Percentiles rank a stretch among this genome's conserved stretches.
These are phyloP conservation scores for Chromoteleia sp. DNA, from an alignment of 2,888 invertebrate genomes.

Conservation along the genomic window DNA sequence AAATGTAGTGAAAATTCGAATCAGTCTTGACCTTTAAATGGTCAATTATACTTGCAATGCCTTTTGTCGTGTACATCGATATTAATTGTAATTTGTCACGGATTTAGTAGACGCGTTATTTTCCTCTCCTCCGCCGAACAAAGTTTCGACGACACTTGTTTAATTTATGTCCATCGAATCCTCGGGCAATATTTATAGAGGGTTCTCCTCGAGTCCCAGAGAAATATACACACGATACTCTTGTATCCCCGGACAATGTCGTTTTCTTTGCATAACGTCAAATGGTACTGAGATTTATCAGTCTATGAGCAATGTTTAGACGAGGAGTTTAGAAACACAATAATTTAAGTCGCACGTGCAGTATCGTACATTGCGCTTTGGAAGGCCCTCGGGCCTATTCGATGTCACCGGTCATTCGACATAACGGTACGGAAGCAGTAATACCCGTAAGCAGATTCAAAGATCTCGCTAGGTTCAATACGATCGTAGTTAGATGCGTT, in stretches of 20 bases:
- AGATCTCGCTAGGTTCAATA: slow-evolving; percentile 40
- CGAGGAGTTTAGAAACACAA: slow-evolving; percentile 54
- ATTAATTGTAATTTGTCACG: slow-evolving; percentile 43
- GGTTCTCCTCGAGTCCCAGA: slow-evolving; percentile 15
- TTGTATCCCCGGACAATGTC: slow-evolving; percentile 52
- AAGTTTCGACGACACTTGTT: slow-evolving; percentile 29
- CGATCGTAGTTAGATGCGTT: slow-evolving; percentile 43
- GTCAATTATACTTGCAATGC: slow-evolving; percentile 13
- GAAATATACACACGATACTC: slow-evolving; percentile 41
- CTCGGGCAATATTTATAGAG: slow-evolving; percentile 35
- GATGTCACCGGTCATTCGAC: slow-evolving; percentile 58
- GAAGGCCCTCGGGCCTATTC: slow-evolving; percentile 23
- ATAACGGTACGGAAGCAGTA: slow-evolving; percentile 61
- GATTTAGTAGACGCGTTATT: slow-evolving; percentile 4
- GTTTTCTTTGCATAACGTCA: slow-evolving; percentile 55
- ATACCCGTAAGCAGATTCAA: slow-evolving; percentile 53
- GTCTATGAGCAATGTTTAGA: slow-evolving; percentile 51
- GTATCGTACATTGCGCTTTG: slow-evolving; percentile 53
- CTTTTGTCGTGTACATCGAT: slow-evolving; percentile 6
- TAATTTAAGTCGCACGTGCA: slow-evolving; percentile 59
- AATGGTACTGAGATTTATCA: slow-evolving; percentile 55
- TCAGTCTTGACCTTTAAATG: neutral
- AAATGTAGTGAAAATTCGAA: neutral
- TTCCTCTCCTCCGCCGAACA: slow-evolving; percentile 10
- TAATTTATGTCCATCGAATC: slow-evolving; percentile 34